A percentile compares a stretch with the other conserved stretches of the same genome.
These are phyloP conservation scores for Siniperca chuatsi DNA, from an alignment of 2,113 vertebrate genomes.

Conservation along the genomic window DNA sequence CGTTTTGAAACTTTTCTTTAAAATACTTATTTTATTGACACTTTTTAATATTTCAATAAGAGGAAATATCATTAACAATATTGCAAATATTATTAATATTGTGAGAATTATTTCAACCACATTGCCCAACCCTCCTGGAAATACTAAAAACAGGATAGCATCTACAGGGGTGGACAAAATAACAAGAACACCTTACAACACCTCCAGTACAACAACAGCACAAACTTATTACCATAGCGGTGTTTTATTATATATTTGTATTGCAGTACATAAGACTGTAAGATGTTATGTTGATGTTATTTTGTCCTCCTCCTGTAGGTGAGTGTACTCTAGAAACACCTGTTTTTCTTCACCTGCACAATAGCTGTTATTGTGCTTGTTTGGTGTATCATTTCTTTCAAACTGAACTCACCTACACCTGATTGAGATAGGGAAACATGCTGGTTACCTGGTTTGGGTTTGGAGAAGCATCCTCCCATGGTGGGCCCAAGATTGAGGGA, in stretches of 20 bases:
- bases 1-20: no score
- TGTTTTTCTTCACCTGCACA: not conserved
- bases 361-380: not conserved
- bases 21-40: not conserved
- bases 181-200: conserved; percentile 1
- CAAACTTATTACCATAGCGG: not conserved
- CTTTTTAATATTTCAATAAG: not conserved
- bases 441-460: conserved; percentile 95
- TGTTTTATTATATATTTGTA: not conserved
- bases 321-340: not conserved
- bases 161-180: conserved; percentile 7
- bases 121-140: not conserved
- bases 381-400: not conserved
- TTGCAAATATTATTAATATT: not conserved
- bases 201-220: not conserved
- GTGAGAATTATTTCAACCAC: not conserved
- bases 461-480: conserved; percentile 99
- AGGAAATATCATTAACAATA: not conserved
- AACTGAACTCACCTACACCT: not conserved
- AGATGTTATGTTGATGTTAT: not conserved
- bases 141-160: not conserved
- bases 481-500: conserved; percentile 77
- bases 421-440: not conserved
- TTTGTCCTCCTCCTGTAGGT: not conserved
- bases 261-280: not conserved